Evolutionary conservation across 37 sponge, comb jelly and placozoan species (phyloP), one percentile per base, ranked within the genome.

Genomic region (Ephydatia muelleri): DNA sequence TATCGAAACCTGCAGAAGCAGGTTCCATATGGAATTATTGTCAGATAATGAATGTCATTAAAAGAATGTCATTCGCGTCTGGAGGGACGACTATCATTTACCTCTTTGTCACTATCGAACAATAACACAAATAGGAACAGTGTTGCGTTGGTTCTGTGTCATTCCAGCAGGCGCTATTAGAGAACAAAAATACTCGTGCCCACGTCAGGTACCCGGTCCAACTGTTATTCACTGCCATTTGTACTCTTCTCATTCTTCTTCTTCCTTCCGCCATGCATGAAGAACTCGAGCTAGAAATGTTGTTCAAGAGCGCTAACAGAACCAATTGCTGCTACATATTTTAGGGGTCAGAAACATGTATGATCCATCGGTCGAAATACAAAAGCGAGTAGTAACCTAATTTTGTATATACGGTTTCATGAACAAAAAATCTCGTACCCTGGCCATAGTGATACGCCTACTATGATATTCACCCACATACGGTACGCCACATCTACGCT

Each of bases 1-100:
- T 57, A 57, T n/a, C n/a, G n/a, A n/a, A n/a, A n/a, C n/a, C n/a
- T n/a, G 57, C 57, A 57, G 57, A 57, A 57, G 57, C 57, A 57
- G 57, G 57, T 57, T 57, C 57, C 57, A 57, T 57, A 57, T 57
- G 16, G 57, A 57, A 57, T 57, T 57, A 57, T 57, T 16, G 57
- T 57, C 57, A 57, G 57, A 57, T 57, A 57, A 57, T 57, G 57
- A 57, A 57, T 21, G 57, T 57, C 57, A 57, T 57, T 57, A 57
- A 57, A 57, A 57, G 57, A 57, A 57, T 57, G 57, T 57, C 57
- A 57, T 21, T 57, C 57, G 57, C 57, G 16, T 57, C 16, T 14
- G 57, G 57, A 57, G 57, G 57, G 57, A 57, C 57, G 1, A 57
- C 57, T 57, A 57, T 57, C 57, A 57, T 21, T 57, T 57, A 14